Evolutionary conservation across 2,113 vertebrate species (phyloP), one percentile per base, ranked within the genome.

Genomic region (Microtus montanus): DNA sequence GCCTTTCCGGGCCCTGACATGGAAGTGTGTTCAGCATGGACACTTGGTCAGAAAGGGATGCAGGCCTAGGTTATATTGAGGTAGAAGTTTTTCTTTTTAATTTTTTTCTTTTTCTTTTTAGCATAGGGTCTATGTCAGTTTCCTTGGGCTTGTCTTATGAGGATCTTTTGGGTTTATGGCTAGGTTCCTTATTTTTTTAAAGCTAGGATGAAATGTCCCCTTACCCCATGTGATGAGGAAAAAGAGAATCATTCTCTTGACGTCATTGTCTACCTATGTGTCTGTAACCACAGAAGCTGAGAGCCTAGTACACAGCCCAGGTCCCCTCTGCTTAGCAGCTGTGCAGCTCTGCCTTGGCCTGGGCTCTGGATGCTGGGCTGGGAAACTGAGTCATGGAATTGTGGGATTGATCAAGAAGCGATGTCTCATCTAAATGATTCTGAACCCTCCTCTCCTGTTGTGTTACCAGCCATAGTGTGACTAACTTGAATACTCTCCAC

Each of bases 161-260:
- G 28, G 66, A 70, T 33, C n/a, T 70, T 86, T 92, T 63, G 47
- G n/a, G 0, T 80, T 74, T 89, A n/a, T 11, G 19, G n/a, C 75
- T 92, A 61, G n/a, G 35, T 89, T 66, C 80, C 82, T 87, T 73
- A 63, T 24, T 87, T 87, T 94, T 73, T 91, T 91, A 92, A 35
- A 77, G 14, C 24, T 75, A 15, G 12, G 7, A 87, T 71, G 17
- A 90, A 86, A 38, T 30, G 61, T 49, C 66, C 13, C 24, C 87
- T 64, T 54, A 11, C 77, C 54, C 1, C 24, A 30, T 54, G 33
- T 80, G 28, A 41, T 84, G 38, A 93, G n/a, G 41, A 74, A 78
- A 86, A 87, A 47, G 82, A 73, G 49, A 64, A 80, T 11, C 77
- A 44, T 73, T 17, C 14, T 83, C 33, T 33, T 61, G n/a, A 87